Conservation (phyloP, 2,113 vertebrate species). For the Lagopus muta region DNA sequence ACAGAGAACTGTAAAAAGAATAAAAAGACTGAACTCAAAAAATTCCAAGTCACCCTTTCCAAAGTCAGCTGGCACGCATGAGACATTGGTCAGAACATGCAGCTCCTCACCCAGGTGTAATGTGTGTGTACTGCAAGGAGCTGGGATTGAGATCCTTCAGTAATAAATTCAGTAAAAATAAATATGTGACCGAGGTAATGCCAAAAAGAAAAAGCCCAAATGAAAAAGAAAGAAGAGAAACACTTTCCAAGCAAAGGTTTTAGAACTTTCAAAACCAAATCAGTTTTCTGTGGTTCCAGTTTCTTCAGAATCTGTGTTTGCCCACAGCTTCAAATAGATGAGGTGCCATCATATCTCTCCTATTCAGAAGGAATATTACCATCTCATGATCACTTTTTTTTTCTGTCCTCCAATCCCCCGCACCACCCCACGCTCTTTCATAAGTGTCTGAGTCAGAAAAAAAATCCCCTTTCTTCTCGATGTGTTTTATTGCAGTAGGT, state of each 20-base stretch:
- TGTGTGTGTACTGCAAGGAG: neutral
- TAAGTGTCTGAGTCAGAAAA: neutral
- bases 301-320: constrained; percentile 48
- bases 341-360: neutral
- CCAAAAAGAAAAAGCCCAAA: constrained; percentile 12
- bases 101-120: neutral
- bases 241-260: constrained; percentile 43
- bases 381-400: neutral
- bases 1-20: constrained; percentile 21
- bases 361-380: neutral
- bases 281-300: constrained; percentile 22
- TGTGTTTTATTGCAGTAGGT: neutral
- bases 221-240: neutral
- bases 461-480: neutral
- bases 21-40: constrained; percentile 29
- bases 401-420: neutral
- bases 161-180: neutral
- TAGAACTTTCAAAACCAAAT: constrained; percentile 41
- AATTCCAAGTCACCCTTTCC: constrained; percentile 24
- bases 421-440: neutral
- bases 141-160: neutral
- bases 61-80: neutral
- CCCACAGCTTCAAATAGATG: constrained; percentile 10
- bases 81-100: neutral
- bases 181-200: neutral